Conservation (phyloP, 2,888 invertebrate species). For the Leucophora obtusa region DNA sequence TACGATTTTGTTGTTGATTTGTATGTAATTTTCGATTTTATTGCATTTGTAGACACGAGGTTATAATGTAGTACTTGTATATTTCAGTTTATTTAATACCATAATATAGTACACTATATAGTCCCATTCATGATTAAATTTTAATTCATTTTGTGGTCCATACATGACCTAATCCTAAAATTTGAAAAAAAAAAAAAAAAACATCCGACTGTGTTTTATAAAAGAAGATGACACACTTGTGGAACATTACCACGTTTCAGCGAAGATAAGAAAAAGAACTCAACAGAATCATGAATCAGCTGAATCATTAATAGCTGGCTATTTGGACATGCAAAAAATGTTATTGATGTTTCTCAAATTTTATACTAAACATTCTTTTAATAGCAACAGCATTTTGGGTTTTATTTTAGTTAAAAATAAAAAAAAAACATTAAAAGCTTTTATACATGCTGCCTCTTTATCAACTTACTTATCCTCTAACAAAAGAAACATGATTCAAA, state of each 20-base stretch:
- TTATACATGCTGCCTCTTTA: slow-evolving; percentile 5
- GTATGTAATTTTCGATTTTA: too few relatives aligned
- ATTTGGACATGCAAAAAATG: background rate
- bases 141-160: too few relatives aligned
- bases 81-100: too few relatives aligned
- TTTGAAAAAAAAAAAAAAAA: too few relatives aligned
- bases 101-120: too few relatives aligned
- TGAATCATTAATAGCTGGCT: background rate
- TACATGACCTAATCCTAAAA: too few relatives aligned
- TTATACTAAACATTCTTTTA: slow-evolving; percentile 4
- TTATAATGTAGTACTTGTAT: too few relatives aligned
- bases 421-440: background rate
- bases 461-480: background rate
- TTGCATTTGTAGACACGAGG: too few relatives aligned
- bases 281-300: background rate
- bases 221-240: background rate
- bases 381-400: background rate
- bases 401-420: slow-evolving; percentile 30
- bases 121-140: too few relatives aligned
- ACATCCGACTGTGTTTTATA: slow-evolving; percentile 1
- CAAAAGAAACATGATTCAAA: background rate
- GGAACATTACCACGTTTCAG: background rate
- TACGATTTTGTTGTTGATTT: too few relatives aligned
- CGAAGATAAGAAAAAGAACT: background rate
- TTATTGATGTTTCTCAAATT: slow-evolving; percentile 25